Conservation (phyloP, 2,888 invertebrate species). For the Temnothorax rugatulus region DNA sequence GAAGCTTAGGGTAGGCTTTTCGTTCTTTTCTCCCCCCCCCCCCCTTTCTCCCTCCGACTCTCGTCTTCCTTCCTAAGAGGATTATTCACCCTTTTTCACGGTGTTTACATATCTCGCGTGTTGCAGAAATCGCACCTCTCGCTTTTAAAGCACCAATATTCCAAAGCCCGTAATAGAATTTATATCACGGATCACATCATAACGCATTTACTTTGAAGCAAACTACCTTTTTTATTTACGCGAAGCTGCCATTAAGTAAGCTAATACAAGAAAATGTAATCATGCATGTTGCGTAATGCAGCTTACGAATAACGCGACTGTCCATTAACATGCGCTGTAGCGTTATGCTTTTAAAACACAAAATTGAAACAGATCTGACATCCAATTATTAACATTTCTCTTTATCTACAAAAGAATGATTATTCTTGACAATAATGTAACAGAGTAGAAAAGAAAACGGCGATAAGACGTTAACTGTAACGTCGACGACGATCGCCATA, state of each 20-base stretch:
- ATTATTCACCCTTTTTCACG: conserved; percentile 24
- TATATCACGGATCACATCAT: background rate
- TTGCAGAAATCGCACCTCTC: conserved; percentile 16
- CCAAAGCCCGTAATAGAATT: conserved; percentile 9
- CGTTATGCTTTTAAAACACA: background rate
- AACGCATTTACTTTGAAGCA: background rate
- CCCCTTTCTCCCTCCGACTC: background rate
- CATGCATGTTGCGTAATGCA: too few relatives aligned
- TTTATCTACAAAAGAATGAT: background rate
- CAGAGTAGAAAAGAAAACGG: background rate
- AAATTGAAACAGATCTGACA: background rate
- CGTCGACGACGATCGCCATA: conserved; percentile 27
- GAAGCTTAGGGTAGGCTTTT: background rate
- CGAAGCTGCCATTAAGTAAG: background rate
- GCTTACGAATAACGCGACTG: background rate
- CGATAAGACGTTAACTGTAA: conserved; percentile 28
- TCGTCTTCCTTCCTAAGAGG: conserved; percentile 12
- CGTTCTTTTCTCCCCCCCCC: conserved; percentile 41
- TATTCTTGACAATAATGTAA: background rate
- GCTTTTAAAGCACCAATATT: conserved; percentile 32
- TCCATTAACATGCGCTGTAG: background rate
- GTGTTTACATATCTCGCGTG: conserved; percentile 34
- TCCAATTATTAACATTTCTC: background rate
- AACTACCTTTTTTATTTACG: conserved; percentile 7
- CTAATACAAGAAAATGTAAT: background rate